phyloP scores from a whole-genome alignment of 2,113 vertebrate genomes.

The Salvelinus sp. region DNA sequence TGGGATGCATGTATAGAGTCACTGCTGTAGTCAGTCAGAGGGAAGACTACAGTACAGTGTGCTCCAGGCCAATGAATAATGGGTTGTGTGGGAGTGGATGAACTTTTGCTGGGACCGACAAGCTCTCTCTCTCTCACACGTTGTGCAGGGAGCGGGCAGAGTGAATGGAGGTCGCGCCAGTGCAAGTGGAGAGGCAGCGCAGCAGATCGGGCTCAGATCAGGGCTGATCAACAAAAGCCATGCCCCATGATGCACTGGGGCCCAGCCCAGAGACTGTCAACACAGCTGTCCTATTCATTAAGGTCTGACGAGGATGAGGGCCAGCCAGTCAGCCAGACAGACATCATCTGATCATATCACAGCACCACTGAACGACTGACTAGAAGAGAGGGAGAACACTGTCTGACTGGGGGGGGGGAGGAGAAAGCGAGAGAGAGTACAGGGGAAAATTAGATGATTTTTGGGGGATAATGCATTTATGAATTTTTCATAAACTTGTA shows the following conservation, averaged over 20 bases:
- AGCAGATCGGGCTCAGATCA: constrained; percentile 68
- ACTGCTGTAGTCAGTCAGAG: neutral
- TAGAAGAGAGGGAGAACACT: neutral
- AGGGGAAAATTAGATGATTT: neutral
- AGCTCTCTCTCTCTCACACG: constrained; percentile 40
- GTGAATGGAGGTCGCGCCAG: constrained; percentile 72
- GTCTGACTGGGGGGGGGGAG: too few relatives aligned
- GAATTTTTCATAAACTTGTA: too few relatives aligned
- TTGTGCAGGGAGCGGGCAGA: constrained; percentile 25
- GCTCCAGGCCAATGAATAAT: constrained; percentile 41
- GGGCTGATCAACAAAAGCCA: constrained; percentile 74
- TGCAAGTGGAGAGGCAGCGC: constrained; percentile 69
- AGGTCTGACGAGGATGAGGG: constrained; percentile 7
- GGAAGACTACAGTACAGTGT: constrained; percentile 1
- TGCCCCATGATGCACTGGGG: constrained; percentile 69
- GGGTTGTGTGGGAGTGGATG: constrained; percentile 28
- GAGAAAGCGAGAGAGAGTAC: neutral
- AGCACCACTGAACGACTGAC: neutral
- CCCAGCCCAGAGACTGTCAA: constrained; percentile 72
- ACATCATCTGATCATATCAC: neutral
- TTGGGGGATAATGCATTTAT: too few relatives aligned
- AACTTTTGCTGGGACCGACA: constrained; percentile 44
- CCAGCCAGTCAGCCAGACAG: neutral
- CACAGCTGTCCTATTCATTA: constrained; percentile 75
- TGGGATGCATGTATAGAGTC: too few relatives aligned